Base-by-base conservation (phyloP, 1,140 invertebrate species). In the Aphelinus certus region DNA sequence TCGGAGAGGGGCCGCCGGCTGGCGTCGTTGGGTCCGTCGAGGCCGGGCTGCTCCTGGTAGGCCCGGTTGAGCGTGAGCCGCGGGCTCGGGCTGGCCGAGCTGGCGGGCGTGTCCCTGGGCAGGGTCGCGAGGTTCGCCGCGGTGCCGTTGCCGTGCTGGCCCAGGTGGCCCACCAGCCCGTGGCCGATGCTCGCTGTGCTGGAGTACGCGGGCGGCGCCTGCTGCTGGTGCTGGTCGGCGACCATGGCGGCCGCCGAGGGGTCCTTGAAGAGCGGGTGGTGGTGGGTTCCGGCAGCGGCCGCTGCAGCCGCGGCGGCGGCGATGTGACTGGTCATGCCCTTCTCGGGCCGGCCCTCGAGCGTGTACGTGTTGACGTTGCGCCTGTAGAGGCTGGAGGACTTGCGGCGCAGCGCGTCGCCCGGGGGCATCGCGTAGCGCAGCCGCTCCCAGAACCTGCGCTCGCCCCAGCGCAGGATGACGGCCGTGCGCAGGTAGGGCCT, bases 391-490 rank as follows among this genome's bases (percentile, higher is more conserved):
- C 89, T 89, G 75, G 89, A 77, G 56, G 87, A 78, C 78, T 89
- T 81, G 77, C 74, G 87, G 79, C 88, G 87, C 75, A 87, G 85
- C 71, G 81, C 85, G 80, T 83, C 85, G 75, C 66, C 88, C 87
- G 89, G 84, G 82, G 96, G 96, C 91, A 98, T 94, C 76, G 94
- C 94, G 87, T 95, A 97, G 76, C 93, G 91, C 53, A 98, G 88
- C 81, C 96, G 93, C 83, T 97, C 95, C 95, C 96, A 97, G 87
- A 98, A 98, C 81, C 94, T 90, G 79, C 94, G 95, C 82, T 97
- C 95, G 76, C 94, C 94, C 94, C 95, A 97, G 77, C 92, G 90
- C n/a, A 98, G 87, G 58, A 94, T 90, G 6, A 93, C 91, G 26
- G 91, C 92, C 4, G 95, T 95, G 82, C 96, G 95, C 6, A 98